Conservation (phyloP, 2,888 invertebrate genomes). For the Agrochola lychnidis region DNA sequence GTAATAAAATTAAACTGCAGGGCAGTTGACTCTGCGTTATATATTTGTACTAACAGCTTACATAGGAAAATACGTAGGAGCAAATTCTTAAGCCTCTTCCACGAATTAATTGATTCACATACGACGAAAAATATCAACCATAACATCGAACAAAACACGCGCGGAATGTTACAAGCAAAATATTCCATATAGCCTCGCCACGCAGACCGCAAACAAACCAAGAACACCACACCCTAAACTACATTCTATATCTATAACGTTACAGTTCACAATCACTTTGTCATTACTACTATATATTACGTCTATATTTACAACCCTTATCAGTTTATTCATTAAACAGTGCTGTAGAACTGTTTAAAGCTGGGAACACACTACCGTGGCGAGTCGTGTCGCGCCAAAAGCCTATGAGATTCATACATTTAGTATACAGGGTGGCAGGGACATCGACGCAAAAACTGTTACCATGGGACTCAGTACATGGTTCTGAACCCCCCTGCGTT, state of each 20-base stretch:
- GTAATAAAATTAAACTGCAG: background rate
- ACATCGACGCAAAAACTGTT: too few species aligned
- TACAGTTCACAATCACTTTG: conserved; percentile 50
- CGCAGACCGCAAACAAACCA: conserved; percentile 38
- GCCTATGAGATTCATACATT: background rate
- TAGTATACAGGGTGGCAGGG: too few species aligned
- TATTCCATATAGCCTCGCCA: conserved; percentile 56
- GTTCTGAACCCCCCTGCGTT: too few species aligned
- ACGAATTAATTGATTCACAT: conserved; percentile 26
- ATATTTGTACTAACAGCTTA: background rate
- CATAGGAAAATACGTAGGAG: background rate
- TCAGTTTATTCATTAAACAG: conserved; percentile 64
- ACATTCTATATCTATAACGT: conserved; percentile 23
- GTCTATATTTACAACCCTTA: conserved; percentile 63
- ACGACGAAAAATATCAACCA: conserved; percentile 26
- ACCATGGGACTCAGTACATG: too few species aligned
- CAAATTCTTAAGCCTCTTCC: conserved; percentile 21
- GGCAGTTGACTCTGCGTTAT: background rate
- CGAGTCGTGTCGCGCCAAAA: background rate
- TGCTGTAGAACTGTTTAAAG: conserved; percentile 42
- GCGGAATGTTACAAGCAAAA: conserved; percentile 59
- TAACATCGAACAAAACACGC: conserved; percentile 28
- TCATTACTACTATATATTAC: conserved; percentile 23
- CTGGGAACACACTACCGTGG: conserved; percentile 4
- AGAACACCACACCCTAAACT: conserved; percentile 23